These are phyloP conservation scores for Regulus satrapa DNA, from an alignment of 2,113 vertebrate genomes.

Conservation along the genomic window DNA sequence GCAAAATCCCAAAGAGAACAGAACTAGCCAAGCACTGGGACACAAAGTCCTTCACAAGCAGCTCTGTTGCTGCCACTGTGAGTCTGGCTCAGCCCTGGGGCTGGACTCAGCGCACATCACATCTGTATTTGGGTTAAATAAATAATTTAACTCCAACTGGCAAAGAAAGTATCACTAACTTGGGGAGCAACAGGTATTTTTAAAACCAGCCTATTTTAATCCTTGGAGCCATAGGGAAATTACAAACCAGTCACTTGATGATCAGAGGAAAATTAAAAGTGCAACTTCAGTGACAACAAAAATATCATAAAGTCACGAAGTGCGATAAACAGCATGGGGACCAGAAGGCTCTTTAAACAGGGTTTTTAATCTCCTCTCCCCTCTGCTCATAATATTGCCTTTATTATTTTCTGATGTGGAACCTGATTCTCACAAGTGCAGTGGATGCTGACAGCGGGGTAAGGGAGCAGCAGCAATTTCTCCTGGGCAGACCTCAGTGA, in stretches of 20 bases:
- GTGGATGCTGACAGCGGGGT: constrained; percentile 39
- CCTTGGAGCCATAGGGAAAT: background rate
- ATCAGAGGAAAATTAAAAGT: constrained; percentile 32
- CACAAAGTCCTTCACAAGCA: background rate
- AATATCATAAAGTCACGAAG: background rate
- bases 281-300: constrained; percentile 1
- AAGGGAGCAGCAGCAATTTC: constrained; percentile 39
- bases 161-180: background rate
- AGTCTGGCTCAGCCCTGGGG: background rate
- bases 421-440: constrained; percentile 40
- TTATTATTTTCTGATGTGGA: constrained; percentile 66
- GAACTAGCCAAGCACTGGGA: background rate
- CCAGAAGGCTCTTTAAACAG: constrained; percentile 9
- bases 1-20: background rate
- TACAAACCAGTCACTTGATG: background rate
- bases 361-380: constrained; percentile 61
- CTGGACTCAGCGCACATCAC: fast-evolving
- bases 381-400: constrained; percentile 32
- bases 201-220: background rate
- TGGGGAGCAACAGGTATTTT: background rate
- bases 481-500: background rate
- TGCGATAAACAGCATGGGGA: constrained; percentile 17
- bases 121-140: background rate
- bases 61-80: background rate
- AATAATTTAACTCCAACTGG: background rate